Base-by-base conservation (phyloP, 2,888 invertebrate species). In the Drosophila borborema region DNA sequence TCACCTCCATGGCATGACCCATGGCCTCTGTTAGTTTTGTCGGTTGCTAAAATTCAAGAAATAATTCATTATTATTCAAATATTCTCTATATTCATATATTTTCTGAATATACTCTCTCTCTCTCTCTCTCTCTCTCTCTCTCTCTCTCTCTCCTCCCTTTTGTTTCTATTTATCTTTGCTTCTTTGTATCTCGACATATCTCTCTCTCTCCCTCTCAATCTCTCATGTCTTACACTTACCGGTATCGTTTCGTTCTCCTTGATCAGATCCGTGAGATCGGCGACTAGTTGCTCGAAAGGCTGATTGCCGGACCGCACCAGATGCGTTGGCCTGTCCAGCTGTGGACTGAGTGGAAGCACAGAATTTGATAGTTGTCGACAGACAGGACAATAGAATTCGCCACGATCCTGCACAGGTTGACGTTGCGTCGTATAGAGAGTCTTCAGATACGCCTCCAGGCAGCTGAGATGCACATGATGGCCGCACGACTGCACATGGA, bases 401-500 rank as follows among this genome's bases (percentile, higher is more conserved):
- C 97, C 97, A 67, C 95, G 95, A 86, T 96, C 96, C 69, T 95
- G 95, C 56, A 97, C 93, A 92, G 95, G 96, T 92, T 96, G 96
- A 38, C 97, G 94, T 92, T 97, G 96, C 80, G 96, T 96, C 73
- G 95, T 95, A 84, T 96, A 95, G 73, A 99, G 94, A 40, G 98
- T 97, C 87, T 96, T 95, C 86, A 98, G 94, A 94, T 99, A 99
- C 0, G 98, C 96, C 91, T 96, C 96, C 90, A 98, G 96, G 93
- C 99, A 99, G 92, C 97, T 97, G 88, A 99, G 95, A 94, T 99
- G 99, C 69, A 99, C 95, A 93, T 98, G 98, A 94, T 99, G 99
- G 0, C 99, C 99, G 94, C 99, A 99, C 2, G 99, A 97, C 93
- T 97, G 97, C 61, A 98, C 97, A 93, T 97, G 97, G 61, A 99